Evolutionary conservation across 2,888 invertebrate genomes (phyloP).

Genomic region (Brenthis daphne): DNA sequence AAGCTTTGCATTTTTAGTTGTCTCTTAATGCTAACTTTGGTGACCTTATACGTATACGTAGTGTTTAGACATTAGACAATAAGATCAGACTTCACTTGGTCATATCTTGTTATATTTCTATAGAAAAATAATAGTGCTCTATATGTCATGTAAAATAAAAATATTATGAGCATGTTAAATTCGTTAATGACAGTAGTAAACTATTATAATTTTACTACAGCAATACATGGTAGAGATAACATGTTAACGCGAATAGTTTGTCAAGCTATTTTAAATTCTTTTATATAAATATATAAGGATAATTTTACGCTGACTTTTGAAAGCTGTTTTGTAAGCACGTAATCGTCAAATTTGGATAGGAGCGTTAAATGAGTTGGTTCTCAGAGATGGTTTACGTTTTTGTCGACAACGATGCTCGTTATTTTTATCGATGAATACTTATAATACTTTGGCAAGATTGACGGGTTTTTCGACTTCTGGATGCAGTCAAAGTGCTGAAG

Average conservation of each 20-base stretch:
- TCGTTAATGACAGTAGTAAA: background rate
- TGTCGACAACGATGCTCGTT: conserved; percentile 37
- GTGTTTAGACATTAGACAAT: no score
- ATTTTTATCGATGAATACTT: conserved; percentile 1
- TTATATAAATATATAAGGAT: background rate
- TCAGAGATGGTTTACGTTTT: conserved; percentile 49
- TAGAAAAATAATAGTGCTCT: no score
- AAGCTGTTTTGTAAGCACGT: conserved; percentile 48
- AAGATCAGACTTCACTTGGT: no score
- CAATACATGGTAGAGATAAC: background rate
- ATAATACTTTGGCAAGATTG: background rate
- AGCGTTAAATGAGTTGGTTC: conserved; percentile 61
- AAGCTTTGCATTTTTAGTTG: no score
- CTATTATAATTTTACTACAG: conserved; percentile 4
- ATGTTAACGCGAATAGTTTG: background rate
- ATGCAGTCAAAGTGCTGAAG: no score
- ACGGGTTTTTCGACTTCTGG: background rate
- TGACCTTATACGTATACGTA: no score
- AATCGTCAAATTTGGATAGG: conserved; percentile 58
- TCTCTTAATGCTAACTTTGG: no score
- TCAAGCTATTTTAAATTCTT: background rate
- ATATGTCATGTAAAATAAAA: no score
- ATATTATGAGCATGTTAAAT: background rate
- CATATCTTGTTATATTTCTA: no score
- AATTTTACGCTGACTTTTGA: conserved; percentile 1